Evolutionary conservation across 2,797 vertebrate species (phyloP), one percentile per base, ranked within the genome.

Genomic region (Cirrhinus mrigala): DNA sequence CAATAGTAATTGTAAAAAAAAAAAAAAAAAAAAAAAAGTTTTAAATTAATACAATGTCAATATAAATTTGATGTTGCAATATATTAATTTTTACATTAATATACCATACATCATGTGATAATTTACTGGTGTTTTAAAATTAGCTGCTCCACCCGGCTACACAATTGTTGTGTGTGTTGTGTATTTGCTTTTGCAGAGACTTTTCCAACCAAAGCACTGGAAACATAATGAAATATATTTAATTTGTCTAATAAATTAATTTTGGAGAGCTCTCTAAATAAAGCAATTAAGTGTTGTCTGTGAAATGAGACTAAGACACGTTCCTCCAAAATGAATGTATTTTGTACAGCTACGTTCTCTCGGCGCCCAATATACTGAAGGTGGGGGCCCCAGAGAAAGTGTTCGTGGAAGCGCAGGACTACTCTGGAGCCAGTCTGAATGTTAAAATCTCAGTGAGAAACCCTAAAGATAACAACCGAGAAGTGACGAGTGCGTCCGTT

Each of bases 381-480:
- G 86, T 91, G 24, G 89, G 90, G 1, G 81, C 44, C 44, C 27
- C 66, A 0, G 91, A 90, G 87, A 90, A 83, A 0, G 71, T 90
- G 48, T 90, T 91, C 79, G 87, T 91, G 66, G 91, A 91, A 85
- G 83, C 79, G 0, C 90, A 89, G 87, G 90, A 90, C 70, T 81
- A 90, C 20, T 8, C 1, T 20, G 91, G 90, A 87, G 60, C 2
- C 18, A 5, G 27, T 20, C 4, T 91, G 0, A 2, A 18, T 0
- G 89, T 91, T 18, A 88, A 10, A 7, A 86, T 92, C 50, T 70
- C 69, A 0, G 85, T 85, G 3, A 89, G 54, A 50, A 80, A 82
- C 48, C 50, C 77, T 48, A 89, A 90, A 12, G 60, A 24, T 3
- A 86, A 87, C 69, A 78, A 0, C 1, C 37, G 12, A 6, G 78